A percentile compares a stretch with the other conserved stretches of the same genome.
Conservation (phyloP, 2,888 invertebrate species). For the Melanostoma mellinum region DNA sequence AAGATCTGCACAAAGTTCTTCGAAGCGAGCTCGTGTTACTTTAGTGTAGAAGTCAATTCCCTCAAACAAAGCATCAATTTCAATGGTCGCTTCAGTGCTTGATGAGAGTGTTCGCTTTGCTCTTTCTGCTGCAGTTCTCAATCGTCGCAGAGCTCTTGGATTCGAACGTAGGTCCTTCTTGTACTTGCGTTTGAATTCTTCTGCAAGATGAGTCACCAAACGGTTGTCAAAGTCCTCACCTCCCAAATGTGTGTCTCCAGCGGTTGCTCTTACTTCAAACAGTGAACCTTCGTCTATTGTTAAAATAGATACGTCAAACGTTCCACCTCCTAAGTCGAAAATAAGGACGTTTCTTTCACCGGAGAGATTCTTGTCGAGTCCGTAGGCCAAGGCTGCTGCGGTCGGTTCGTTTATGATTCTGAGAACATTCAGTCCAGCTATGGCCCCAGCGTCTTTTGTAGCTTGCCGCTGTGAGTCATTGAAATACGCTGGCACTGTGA, state of each 20-base stretch:
- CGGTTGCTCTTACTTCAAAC: conserved; percentile 96
- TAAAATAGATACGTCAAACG: conserved; percentile 97
- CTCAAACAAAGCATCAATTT: conserved; percentile 90
- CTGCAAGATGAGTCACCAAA: conserved; percentile 92
- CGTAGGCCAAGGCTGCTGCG: conserved; percentile 95
- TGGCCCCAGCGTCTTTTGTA: conserved; percentile 96
- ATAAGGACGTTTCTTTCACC: conserved; percentile 92
- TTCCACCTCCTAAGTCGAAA: conserved; percentile 87
- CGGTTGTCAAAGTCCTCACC: conserved; percentile 96
- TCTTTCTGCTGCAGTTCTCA: conserved; percentile 89
- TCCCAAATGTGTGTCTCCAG: conserved; percentile 96
- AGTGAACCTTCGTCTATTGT: conserved; percentile 94
- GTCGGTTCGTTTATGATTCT: conserved; percentile 97
- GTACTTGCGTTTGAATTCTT: conserved; percentile 92
- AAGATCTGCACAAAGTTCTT: conserved; percentile 88
- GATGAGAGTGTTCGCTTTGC: conserved; percentile 90
- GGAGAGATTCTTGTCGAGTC: conserved; percentile 91
- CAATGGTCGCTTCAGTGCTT: conserved; percentile 89
- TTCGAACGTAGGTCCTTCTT: conserved; percentile 87
- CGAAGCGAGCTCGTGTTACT: conserved; percentile 89
- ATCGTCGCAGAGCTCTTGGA: conserved; percentile 86
- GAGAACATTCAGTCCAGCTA: conserved; percentile 94
- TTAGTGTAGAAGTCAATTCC: conserved; percentile 89
- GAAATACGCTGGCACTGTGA: conserved; percentile 95
- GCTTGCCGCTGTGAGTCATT: conserved; percentile 95